phyloP scores from a whole-genome alignment of 2,113 vertebrate species.

The Cyanoderma ruficeps region DNA sequence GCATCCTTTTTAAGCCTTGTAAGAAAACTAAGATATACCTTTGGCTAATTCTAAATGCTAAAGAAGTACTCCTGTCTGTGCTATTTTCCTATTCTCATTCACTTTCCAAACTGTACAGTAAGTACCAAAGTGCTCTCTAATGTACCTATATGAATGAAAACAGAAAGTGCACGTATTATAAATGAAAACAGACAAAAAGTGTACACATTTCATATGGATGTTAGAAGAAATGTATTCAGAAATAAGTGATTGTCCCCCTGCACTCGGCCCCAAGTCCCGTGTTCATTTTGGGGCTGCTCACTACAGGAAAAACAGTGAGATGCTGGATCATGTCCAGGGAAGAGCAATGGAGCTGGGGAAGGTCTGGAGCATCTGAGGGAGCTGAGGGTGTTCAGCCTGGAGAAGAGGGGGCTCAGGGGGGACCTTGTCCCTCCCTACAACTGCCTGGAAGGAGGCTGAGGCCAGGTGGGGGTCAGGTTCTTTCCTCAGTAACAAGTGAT shows the following conservation, averaged over 20 bases:
- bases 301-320: not conserved
- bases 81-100: not conserved
- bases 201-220: fast-evolving
- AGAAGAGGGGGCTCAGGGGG: not conserved
- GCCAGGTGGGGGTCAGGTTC: fast-evolving
- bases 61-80: not conserved
- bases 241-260: fast-evolving
- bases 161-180: not conserved
- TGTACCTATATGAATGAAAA: not conserved
- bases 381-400: not conserved
- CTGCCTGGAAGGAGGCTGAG: not conserved
- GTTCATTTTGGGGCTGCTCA: not conserved
- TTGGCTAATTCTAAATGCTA: not conserved
- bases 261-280: fast-evolving
- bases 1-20: not conserved
- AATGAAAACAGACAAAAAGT: not conserved
- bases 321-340: not conserved
- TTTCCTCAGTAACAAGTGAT: too few species aligned
- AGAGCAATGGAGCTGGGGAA: too few species aligned
- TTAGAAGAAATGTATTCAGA: not conserved
- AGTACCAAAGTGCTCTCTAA: not conserved
- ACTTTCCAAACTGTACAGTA: not conserved
- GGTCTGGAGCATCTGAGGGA: not conserved
- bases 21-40: not conserved
- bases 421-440: fast-evolving